These are phyloP conservation scores for Halictus quadricinctus DNA, from an alignment of 2,888 invertebrate genomes.

Conservation along the genomic window DNA sequence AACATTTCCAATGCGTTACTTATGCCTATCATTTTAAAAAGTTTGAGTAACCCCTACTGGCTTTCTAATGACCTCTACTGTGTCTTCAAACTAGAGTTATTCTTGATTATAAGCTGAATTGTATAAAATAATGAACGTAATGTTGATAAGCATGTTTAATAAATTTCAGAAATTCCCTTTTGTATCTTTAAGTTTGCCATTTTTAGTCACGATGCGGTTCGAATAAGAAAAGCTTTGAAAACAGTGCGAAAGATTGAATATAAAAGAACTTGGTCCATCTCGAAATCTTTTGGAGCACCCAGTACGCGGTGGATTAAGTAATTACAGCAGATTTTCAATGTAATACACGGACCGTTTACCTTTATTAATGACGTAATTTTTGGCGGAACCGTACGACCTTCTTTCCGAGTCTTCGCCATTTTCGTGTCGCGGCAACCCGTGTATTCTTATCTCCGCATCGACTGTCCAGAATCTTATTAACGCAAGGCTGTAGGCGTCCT, in stretches of 20 bases:
- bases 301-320: background rate
- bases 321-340: background rate
- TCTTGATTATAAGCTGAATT: no score
- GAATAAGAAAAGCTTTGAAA: background rate
- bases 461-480: slow-evolving; percentile 15
- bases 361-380: slow-evolving; percentile 10
- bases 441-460: slow-evolving; percentile 3
- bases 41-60: no score
- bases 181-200: background rate
- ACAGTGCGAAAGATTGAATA: background rate
- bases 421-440: background rate
- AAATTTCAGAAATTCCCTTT: background rate
- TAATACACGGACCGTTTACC: slow-evolving; percentile 1
- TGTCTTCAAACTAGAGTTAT: background rate
- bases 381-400: background rate
- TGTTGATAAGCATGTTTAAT: no score
- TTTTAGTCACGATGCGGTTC: background rate
- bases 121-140: background rate
- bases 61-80: no score
- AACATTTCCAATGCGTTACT: no score
- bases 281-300: background rate
- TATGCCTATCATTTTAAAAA: no score
- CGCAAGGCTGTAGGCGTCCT: slow-evolving; percentile 17
- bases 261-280: background rate
- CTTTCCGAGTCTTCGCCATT: background rate